A percentile compares a stretch with the other conserved stretches of the same genome.
phyloP scores from a whole-genome alignment of 1,140 invertebrate genomes.

The Bradysia coprophila region DNA sequence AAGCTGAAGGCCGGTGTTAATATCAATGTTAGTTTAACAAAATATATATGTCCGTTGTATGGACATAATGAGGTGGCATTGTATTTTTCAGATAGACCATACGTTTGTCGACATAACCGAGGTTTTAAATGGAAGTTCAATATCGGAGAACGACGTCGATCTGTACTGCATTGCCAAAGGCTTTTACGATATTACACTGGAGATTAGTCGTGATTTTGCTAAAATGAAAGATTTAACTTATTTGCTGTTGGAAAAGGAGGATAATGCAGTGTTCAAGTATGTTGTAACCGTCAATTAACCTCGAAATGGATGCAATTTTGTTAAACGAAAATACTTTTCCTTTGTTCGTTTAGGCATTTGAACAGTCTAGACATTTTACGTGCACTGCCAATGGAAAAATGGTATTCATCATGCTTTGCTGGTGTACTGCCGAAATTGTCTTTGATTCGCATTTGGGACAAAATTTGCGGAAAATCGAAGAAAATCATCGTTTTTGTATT shows the following conservation, averaged over 20 bases:
- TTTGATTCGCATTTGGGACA: constrained; percentile 71
- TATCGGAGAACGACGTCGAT: constrained; percentile 36
- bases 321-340: not conserved
- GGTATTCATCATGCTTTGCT: constrained; percentile 67
- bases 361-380: constrained; percentile 33
- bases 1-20: constrained; percentile 39
- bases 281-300: constrained; percentile 3
- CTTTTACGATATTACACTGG: constrained; percentile 43
- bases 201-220: constrained; percentile 38
- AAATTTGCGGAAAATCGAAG: constrained; percentile 63
- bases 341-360: constrained; percentile 29
- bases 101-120: constrained; percentile 43
- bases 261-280: constrained; percentile 40
- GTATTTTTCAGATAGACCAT: no score
- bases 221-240: constrained; percentile 43
- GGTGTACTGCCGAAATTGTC: constrained; percentile 55
- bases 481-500: constrained; percentile 64
- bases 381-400: constrained; percentile 41
- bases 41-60: no score
- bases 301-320: not conserved
- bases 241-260: constrained; percentile 48
- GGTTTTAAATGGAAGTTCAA: constrained; percentile 26
- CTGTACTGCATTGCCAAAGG: constrained; percentile 60
- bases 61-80: no score
- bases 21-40: constrained; percentile 9